A percentile compares a stretch with the other conserved stretches of the same genome.
Conservation (phyloP, 2,888 invertebrate species). For the Eristalis tenax region DNA sequence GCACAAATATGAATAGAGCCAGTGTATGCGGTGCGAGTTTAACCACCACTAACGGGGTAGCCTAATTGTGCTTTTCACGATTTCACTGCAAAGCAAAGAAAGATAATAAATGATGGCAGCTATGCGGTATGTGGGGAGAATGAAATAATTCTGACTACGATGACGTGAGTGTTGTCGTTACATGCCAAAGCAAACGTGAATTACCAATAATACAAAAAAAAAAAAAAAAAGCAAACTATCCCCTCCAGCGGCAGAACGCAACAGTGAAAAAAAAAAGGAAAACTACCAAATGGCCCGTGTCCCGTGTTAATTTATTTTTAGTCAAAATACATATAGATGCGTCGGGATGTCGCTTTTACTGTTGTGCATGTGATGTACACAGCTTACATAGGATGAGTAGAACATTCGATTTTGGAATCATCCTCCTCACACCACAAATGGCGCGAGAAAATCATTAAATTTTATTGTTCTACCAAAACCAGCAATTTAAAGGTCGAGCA, state of each 20-base stretch:
- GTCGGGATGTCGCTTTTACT: slow-evolving; percentile 34
- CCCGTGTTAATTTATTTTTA: slow-evolving; percentile 52
- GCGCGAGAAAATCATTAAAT: slow-evolving; percentile 22
- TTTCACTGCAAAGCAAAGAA: slow-evolving; percentile 11
- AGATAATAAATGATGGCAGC: slow-evolving; percentile 7
- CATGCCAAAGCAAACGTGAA: slow-evolving; percentile 15
- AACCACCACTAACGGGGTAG: slow-evolving; percentile 11
- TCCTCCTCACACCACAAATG: slow-evolving; percentile 18
- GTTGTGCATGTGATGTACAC: background rate
- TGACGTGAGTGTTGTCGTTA: slow-evolving; percentile 53
- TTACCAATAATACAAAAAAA: slow-evolving; percentile 32
- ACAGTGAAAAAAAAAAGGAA: slow-evolving; percentile 15
- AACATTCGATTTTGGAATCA: slow-evolving; percentile 32
- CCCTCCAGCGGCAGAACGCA: slow-evolving; percentile 28
- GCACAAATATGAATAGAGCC: slow-evolving; percentile 38
- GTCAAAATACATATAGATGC: slow-evolving; percentile 41
- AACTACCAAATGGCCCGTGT: slow-evolving; percentile 37
- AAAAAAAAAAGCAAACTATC: background rate
- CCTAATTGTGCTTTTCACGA: background rate
- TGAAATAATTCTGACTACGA: slow-evolving; percentile 42
- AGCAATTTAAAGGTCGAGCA: background rate
- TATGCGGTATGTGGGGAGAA: background rate
- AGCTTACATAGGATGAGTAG: slow-evolving; percentile 27
- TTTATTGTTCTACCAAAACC: slow-evolving; percentile 24
- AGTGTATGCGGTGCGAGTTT: background rate